Conservation (phyloP, 2,888 invertebrate genomes). For the Caenorhabditis sp. region DNA sequence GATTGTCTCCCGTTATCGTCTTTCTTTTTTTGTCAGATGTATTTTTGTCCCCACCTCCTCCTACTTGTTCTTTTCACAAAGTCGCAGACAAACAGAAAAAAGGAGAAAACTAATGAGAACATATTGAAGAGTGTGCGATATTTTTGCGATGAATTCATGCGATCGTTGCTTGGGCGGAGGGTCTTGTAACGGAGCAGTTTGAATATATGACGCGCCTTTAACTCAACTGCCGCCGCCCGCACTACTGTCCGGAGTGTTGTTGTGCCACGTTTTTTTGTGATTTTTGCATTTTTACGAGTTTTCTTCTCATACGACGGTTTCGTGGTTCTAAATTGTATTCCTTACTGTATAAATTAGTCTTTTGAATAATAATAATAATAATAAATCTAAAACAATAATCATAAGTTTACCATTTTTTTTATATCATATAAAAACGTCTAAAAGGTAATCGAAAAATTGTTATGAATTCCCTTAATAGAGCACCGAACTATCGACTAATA, state of each 20-base stretch:
- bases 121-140: neutral
- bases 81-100: neutral
- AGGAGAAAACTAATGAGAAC: neutral
- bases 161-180: neutral
- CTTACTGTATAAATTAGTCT: too few species aligned
- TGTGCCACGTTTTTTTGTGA: neutral
- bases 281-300: neutral
- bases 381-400: too few species aligned
- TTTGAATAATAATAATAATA: too few species aligned
- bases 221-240: neutral
- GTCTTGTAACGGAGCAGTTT: neutral
- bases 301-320: too few species aligned
- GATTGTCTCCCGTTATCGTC: neutral
- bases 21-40: neutral
- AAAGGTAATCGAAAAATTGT: too few species aligned
- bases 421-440: too few species aligned
- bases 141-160: neutral
- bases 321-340: too few species aligned
- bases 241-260: neutral
- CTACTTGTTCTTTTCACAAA: neutral
- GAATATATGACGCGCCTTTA: neutral
- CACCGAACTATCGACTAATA: too few species aligned
- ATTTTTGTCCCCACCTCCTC: neutral
- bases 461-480: too few species aligned
- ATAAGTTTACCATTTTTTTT: too few species aligned